These are phyloP conservation scores for Sebastes vulpes DNA, from an alignment of 2,797 vertebrate species.

Conservation along the genomic window DNA sequence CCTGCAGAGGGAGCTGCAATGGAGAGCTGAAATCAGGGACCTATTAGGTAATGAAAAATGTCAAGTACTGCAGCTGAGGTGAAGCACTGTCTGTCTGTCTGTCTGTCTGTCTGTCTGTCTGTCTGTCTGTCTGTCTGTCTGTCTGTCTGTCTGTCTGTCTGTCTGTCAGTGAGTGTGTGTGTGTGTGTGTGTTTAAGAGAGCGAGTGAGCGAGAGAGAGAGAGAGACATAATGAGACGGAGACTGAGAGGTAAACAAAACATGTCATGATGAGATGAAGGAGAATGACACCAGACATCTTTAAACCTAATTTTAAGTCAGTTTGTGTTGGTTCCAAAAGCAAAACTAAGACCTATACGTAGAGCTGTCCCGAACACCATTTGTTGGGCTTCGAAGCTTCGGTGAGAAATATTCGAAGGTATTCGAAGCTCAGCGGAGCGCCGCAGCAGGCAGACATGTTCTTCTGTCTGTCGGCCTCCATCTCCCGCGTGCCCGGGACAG, in stretches of 20 bases:
- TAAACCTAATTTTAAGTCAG: neutral
- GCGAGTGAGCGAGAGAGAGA: neutral
- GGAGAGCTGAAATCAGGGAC: conserved; percentile 13
- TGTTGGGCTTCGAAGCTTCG: too few species aligned
- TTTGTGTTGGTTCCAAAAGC: neutral
- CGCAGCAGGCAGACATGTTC: too few species aligned
- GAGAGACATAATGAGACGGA: neutral
- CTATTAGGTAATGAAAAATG: conserved; percentile 54
- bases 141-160: conserved; percentile 7
- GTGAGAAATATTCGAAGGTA: too few species aligned
- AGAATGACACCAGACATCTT: neutral
- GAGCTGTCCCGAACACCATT: too few species aligned
- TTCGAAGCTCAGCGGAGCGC: too few species aligned
- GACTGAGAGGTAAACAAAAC: conserved; percentile 1
- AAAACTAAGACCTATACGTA: neutral
- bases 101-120: conserved; percentile 9
- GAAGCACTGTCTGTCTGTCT: conserved; percentile 16
- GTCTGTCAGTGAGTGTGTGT: neutral
- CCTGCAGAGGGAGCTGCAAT: conserved; percentile 36
- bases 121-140: conserved; percentile 11
- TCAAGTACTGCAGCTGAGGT: conserved; percentile 38
- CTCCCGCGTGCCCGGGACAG: too few species aligned
- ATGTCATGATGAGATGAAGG: neutral
- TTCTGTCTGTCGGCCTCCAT: too few species aligned
- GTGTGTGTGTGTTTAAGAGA: neutral